Evolutionary conservation across 2,888 invertebrate species (phyloP).

Genomic region (Epinotia brunnichana): DNA sequence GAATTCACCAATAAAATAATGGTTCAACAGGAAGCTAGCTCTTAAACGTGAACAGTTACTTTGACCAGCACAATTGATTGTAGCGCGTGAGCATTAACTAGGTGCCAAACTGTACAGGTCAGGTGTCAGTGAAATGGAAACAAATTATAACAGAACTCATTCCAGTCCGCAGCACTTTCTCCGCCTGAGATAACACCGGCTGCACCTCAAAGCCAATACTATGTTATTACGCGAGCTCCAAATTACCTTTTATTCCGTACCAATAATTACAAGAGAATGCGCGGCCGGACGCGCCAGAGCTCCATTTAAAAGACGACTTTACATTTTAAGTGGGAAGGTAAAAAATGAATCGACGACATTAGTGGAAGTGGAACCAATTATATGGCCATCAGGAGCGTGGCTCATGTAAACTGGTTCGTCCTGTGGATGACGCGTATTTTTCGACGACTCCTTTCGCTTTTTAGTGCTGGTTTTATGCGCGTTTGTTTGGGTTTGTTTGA

Average conservation of each 20-base stretch:
- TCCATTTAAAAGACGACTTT: conserved; percentile 55
- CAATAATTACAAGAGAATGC: conserved; percentile 69
- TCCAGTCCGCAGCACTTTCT: conserved; percentile 36
- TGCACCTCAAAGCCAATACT: conserved; percentile 47
- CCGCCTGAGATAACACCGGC: conserved; percentile 19
- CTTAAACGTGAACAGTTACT: conserved; percentile 19
- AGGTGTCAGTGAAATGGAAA: conserved; percentile 39
- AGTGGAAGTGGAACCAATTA: conserved; percentile 68
- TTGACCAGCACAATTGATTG: conserved; percentile 22
- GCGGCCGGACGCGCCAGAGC: conserved; percentile 52
- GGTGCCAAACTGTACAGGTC: conserved; percentile 24
- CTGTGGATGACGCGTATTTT: conserved; percentile 41
- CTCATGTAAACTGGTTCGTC: conserved; percentile 59
- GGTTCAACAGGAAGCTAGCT: too few species aligned
- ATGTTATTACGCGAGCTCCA: conserved; percentile 60
- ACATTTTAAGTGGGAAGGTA: conserved; percentile 56
- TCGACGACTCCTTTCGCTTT: conserved; percentile 45
- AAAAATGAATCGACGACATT: conserved; percentile 61
- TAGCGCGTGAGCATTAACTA: conserved; percentile 32
- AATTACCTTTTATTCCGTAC: conserved; percentile 66
- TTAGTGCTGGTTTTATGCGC: conserved; percentile 19
- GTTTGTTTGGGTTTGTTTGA: conserved; percentile 35
- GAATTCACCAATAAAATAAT: too few species aligned
- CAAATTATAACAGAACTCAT: conserved; percentile 29
- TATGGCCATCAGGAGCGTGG: conserved; percentile 58